Conservation (phyloP, 1,140 invertebrate genomes). For the Solenopsis invicta region DNA sequence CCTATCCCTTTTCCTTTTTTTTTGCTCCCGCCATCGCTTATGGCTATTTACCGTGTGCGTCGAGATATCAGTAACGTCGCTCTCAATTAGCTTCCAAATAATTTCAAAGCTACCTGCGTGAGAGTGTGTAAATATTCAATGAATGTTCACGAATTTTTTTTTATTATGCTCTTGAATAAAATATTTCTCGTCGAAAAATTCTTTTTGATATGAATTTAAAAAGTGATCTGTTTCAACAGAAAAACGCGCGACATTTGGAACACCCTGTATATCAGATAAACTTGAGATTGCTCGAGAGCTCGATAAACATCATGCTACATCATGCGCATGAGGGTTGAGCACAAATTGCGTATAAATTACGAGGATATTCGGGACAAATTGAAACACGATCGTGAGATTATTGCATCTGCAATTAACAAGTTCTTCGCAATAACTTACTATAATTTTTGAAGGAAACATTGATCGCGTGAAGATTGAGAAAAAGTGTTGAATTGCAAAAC, state of each 20-base stretch:
- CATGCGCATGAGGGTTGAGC: background rate
- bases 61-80: constrained; percentile 24
- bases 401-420: constrained; percentile 30
- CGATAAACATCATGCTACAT: constrained; percentile 28
- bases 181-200: background rate
- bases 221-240: background rate
- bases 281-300: constrained; percentile 22
- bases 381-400: constrained; percentile 23
- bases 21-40: constrained; percentile 31
- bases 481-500: background rate
- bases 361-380: constrained; percentile 26
- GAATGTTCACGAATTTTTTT: background rate
- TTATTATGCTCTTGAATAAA: background rate
- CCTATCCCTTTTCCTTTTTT: background rate
- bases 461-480: constrained; percentile 5
- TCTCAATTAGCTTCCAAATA: constrained; percentile 16
- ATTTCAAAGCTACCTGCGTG: constrained; percentile 1
- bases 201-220: background rate
- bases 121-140: background rate
- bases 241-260: background rate
- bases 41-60: constrained; percentile 46
- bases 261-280: constrained; percentile 12
- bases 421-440: background rate
- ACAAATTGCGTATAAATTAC: constrained; percentile 47
- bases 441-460: background rate